Base-by-base conservation (phyloP, 2,113 vertebrate species). In the Balaenoptera acutorostrata region DNA sequence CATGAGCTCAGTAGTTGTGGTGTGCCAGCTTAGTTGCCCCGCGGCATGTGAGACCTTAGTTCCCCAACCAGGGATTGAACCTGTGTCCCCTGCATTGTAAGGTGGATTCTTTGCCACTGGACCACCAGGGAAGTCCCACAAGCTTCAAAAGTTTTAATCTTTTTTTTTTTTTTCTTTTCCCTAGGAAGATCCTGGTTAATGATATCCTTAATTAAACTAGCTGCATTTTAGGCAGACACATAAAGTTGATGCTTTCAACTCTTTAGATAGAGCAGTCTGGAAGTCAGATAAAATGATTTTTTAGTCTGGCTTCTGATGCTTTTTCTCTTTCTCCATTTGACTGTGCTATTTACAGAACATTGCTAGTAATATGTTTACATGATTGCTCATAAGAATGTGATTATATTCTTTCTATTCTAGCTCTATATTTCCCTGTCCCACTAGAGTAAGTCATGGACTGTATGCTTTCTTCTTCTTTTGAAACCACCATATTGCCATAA, bases 361-460 rank as follows among this genome's bases (percentile, higher is more conserved):
- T 92, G 55, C 92, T 95, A 88, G 63, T 94, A 97, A 96, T 97
- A 92, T 97, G 97, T 97, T 98, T 98, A 93, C 85, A 93, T 84
- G 87, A 97, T 97, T 98, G 74, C 63, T 98, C 92, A 96, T 98
- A 98, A 98, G 97, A 98, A 92, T 87, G 55, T 88, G 97, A 98
- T 98, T 97, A 87, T 91, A 96, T 93, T 97, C 74, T 97, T 98
- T 98, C 95, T 98, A 88, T 98, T 97, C 92, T 97, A 96, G 74
- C 44, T 83, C 61, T 97, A 64, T 0, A 84, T 98, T 97, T 98
- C 96, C 49, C 31, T 98, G 86, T 97, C 90, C 83, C 93, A 98
- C 98, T 97, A 98, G 44, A 98, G 5, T 93, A 98, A 98, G 89
- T 97, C 97, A 98, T 94, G 92, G 93, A 87, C 89, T 97, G 97